Percentiles rank a stretch among this genome's conserved stretches.
These are phyloP conservation scores for Nemotelus pantherinus DNA, from an alignment of 2,888 invertebrate genomes.

Conservation along the genomic window DNA sequence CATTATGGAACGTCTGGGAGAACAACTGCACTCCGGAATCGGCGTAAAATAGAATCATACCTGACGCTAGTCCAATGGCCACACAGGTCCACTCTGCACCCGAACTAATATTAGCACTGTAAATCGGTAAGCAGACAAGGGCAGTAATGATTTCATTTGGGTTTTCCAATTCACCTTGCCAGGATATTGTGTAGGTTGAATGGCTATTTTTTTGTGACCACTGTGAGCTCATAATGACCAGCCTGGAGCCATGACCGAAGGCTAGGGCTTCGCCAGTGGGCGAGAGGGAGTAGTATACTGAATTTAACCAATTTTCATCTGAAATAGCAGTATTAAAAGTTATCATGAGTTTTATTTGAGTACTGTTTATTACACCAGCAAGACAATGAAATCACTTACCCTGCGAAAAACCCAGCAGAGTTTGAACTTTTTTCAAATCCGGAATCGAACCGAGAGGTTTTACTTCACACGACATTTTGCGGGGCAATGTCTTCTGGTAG, in stretches of 20 bases:
- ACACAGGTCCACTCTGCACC: slow-evolving; percentile 93
- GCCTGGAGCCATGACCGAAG: slow-evolving; percentile 72
- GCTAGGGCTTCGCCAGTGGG: slow-evolving; percentile 78
- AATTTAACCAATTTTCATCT: slow-evolving; percentile 74
- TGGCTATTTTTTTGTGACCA: slow-evolving; percentile 66
- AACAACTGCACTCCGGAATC: slow-evolving; percentile 85
- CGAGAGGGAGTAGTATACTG: slow-evolving; percentile 74
- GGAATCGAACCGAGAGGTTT: slow-evolving; percentile 71
- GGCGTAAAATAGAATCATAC: slow-evolving; percentile 87
- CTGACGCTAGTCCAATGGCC: slow-evolving; percentile 85
- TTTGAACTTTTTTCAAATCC: slow-evolving; percentile 69
- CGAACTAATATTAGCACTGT: slow-evolving; percentile 66
- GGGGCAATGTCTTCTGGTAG: background rate
- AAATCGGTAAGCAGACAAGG: slow-evolving; percentile 66
- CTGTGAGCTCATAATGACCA: slow-evolving; percentile 74
- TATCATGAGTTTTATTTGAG: background rate
- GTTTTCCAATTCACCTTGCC: slow-evolving; percentile 68
- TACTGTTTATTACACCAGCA: background rate
- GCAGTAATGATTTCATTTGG: slow-evolving; percentile 66
- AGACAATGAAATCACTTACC: slow-evolving; percentile 54
- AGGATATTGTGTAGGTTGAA: slow-evolving; percentile 68
- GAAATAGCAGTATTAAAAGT: slow-evolving; percentile 39
- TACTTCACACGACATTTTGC: slow-evolving; percentile 69
- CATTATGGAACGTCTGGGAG: slow-evolving; percentile 85
- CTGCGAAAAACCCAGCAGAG: slow-evolving; percentile 69